A percentile compares a stretch with the other conserved stretches of the same genome.
These are phyloP conservation scores for Saccostrea cuccullata DNA, from an alignment of 1,140 invertebrate genomes.

Conservation along the genomic window DNA sequence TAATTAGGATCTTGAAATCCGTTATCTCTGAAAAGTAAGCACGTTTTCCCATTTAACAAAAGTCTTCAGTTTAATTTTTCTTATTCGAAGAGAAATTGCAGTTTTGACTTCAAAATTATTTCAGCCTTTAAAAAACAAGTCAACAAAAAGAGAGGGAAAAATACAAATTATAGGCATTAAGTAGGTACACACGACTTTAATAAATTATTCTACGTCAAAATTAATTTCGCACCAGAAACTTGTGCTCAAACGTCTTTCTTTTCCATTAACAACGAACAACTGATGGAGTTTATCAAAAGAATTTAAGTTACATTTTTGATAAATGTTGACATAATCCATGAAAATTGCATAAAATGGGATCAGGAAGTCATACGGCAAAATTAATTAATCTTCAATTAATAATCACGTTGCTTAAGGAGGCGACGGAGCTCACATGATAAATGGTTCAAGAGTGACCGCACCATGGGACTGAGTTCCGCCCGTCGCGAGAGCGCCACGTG, in stretches of 20 bases:
- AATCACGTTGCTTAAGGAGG: background rate
- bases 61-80: background rate
- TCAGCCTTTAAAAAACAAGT: background rate
- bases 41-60: background rate
- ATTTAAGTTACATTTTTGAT: background rate
- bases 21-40: background rate
- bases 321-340: conserved; percentile 9
- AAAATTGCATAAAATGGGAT: conserved; percentile 36
- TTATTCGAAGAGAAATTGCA: background rate
- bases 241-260: background rate
- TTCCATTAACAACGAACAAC: background rate
- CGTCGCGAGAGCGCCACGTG: background rate
- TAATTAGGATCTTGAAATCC: background rate
- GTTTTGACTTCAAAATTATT: background rate
- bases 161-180: background rate
- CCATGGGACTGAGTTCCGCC: background rate
- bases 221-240: background rate
- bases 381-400: conserved; percentile 35
- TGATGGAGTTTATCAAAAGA: background rate
- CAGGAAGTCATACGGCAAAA: conserved; percentile 8
- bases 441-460: conserved; percentile 13
- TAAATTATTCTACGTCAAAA: background rate
- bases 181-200: background rate
- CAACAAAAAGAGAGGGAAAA: background rate
- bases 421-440: conserved; percentile 1